These are phyloP conservation scores for Chelmon rostratus DNA, from an alignment of 2,797 vertebrate species.

Conservation along the genomic window DNA sequence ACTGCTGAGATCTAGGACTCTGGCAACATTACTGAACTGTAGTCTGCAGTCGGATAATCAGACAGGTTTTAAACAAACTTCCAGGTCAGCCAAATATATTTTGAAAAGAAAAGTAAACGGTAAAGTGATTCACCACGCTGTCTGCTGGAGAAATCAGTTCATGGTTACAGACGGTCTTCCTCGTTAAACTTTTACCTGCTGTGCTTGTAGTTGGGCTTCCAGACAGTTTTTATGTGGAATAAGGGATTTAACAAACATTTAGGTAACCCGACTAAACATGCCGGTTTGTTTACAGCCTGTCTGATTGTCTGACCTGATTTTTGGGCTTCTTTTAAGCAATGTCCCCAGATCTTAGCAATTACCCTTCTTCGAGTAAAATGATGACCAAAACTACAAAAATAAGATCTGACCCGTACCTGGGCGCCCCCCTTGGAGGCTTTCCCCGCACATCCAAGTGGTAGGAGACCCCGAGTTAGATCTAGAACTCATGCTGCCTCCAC, in stretches of 20 bases:
- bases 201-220: constrained; percentile 2
- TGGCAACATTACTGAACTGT: not conserved
- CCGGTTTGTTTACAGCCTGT: constrained; percentile 27
- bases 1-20: not conserved
- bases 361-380: not conserved
- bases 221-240: not conserved
- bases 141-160: not conserved
- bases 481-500: not conserved
- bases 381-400: not conserved
- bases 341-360: not conserved
- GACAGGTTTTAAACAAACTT: not conserved
- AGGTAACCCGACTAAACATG: constrained; percentile 16
- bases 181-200: constrained; percentile 12
- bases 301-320: constrained; percentile 13
- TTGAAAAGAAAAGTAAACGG: constrained; percentile 11
- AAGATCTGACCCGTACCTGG: not conserved
- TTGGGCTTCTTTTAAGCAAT: not conserved
- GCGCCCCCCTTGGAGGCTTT: not conserved
- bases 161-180: not conserved
- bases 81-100: not conserved
- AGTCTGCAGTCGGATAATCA: not conserved
- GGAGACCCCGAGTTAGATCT: not conserved
- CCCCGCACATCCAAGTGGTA: rapidly evolving
- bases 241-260: constrained; percentile 21
- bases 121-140: constrained; percentile 4